Evolutionary conservation across 2,888 invertebrate species (phyloP).

Genomic region (Cephonodes hylas): DNA sequence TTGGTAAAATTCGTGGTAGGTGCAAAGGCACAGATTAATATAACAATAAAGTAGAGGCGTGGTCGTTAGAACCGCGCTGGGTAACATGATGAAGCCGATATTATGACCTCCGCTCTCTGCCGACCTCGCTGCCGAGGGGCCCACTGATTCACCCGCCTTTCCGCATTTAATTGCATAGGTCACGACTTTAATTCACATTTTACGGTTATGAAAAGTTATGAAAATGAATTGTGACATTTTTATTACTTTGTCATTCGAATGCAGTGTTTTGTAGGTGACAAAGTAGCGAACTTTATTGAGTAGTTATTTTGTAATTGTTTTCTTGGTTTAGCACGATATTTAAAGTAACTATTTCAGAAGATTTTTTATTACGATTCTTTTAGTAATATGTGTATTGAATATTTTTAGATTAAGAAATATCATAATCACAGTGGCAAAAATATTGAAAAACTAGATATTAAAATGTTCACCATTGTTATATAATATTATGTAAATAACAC

Average conservation of each 20-base stretch:
- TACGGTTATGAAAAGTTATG: slow-evolving; percentile 3
- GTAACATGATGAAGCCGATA: slow-evolving; percentile 45
- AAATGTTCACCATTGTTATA: no score
- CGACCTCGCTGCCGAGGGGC: slow-evolving; percentile 52
- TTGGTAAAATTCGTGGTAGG: slow-evolving; percentile 21
- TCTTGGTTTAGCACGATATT: no score
- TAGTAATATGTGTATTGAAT: no score
- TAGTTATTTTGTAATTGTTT: no score
- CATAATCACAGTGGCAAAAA: no score
- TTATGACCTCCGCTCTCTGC: slow-evolving; percentile 46
- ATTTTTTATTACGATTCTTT: no score
- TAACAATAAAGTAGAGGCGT: slow-evolving; percentile 59
- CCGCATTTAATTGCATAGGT: slow-evolving; percentile 34
- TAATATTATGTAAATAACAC: no score
- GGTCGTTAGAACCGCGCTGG: slow-evolving; percentile 32
- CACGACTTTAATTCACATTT: slow-evolving; percentile 16
- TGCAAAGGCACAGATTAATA: slow-evolving; percentile 46
- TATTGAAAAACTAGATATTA: no score
- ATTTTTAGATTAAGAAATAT: no score
- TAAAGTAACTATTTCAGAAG: no score
- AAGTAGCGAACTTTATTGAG: no score
- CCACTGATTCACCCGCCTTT: slow-evolving; percentile 42
- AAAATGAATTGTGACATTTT: neutral
- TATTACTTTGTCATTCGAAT: neutral
- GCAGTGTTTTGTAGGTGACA: no score